Evolutionary conservation across 2,888 invertebrate genomes (phyloP), one percentile per base, ranked within the genome.

Genomic region (Harpagoxenus sublaevis): DNA sequence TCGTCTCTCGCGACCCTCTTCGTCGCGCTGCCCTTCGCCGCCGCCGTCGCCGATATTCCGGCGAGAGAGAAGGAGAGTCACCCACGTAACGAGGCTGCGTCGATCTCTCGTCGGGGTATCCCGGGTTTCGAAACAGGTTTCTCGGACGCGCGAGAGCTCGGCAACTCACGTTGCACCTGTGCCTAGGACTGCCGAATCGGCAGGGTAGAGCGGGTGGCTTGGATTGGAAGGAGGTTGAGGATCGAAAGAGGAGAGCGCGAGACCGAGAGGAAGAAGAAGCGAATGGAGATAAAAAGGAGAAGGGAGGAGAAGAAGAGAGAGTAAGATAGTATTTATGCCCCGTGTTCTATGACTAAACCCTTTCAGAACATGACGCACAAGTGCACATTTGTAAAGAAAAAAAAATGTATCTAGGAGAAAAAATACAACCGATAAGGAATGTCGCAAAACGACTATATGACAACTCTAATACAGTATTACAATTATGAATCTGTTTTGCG

Each of bases 361-460:
- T 48, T 35, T 35, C 1, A 28, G 1, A 28, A 62, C 48, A 57
- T 57, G 71, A 78, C 18, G 12, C n/a, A 42, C 23, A 6, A 28
- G 18, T 3, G 31, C 35, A 35, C 5, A 39, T 42, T 42, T 45
- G 77, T 78, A 83, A 84, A 60, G 23, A 45, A 55, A 57, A 31
- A 31, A 42, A 65, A 53, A 57, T 9, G 79, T 53, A 55, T 74
- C 68, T 57, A 93, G 92, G 92, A 92, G 92, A 91, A 92, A 91
- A 94, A 93, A 93, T 92, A 94, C 93, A 94, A 53, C 94, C 94
- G 63, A 28, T n/a, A 31, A 28, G n/a, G 84, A n/a, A 70, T n/a
- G 18, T 51, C 23, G 48, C 66, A 9, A 66, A 28, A 35, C 35
- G 35, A 35, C 35, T 35, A 6, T 35, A 6, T 35, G 6, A 35